Conservation (phyloP, 2,797 vertebrate species). For the Danio aesculapii region DNA sequence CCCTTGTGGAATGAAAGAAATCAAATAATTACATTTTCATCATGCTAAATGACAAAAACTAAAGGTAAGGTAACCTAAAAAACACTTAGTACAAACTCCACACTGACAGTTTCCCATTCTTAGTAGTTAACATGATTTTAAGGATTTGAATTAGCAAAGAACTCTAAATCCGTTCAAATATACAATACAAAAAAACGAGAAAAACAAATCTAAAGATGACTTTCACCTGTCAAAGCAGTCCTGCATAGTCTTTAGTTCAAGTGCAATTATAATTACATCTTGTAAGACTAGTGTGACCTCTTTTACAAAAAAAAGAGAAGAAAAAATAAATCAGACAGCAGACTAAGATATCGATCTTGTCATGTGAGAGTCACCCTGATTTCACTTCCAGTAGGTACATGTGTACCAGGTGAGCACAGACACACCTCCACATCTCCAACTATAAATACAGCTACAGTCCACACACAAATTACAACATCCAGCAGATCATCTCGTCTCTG, state of each 20-base stretch:
- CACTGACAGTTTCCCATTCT: background rate
- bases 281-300: background rate
- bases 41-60: too few species aligned
- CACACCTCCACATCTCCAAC: slow-evolving; percentile 58
- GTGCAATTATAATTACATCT: background rate
- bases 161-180: background rate
- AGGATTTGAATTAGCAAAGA: background rate
- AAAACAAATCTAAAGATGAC: background rate
- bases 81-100: background rate
- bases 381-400: slow-evolving; percentile 3
- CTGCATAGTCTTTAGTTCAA: background rate
- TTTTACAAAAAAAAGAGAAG: too few species aligned
- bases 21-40: too few species aligned
- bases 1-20: background rate
- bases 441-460: slow-evolving; percentile 45
- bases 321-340: background rate
- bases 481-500: slow-evolving; percentile 36
- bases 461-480: slow-evolving; percentile 33
- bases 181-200: background rate
- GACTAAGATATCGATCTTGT: slow-evolving; percentile 14
- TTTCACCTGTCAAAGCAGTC: background rate
- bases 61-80: too few species aligned
- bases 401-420: slow-evolving; percentile 10
- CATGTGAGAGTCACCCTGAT: slow-evolving; percentile 4
- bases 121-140: slow-evolving; percentile 9